Conservation (phyloP, 2,888 invertebrate species). For the Chaitophorus viminalis region DNA sequence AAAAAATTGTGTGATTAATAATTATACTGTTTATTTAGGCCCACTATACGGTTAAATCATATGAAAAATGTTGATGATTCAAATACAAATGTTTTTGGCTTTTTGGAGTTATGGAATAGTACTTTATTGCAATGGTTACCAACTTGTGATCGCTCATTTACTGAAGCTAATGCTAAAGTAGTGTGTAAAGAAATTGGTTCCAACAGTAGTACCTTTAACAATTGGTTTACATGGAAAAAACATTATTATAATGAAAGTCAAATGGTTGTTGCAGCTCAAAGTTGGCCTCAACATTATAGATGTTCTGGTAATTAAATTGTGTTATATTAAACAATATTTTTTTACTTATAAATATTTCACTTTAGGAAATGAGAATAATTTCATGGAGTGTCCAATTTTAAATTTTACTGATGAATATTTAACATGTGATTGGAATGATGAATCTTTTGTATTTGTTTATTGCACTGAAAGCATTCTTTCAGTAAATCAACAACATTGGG, state of each 20-base stretch:
- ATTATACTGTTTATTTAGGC: background rate
- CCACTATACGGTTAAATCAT: slow-evolving; percentile 49
- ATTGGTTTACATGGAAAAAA: slow-evolving; percentile 85
- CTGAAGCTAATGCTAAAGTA: slow-evolving; percentile 95
- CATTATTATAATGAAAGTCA: slow-evolving; percentile 90
- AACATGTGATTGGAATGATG: slow-evolving; percentile 86
- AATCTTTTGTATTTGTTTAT: slow-evolving; percentile 90
- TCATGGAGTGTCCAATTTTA: slow-evolving; percentile 89
- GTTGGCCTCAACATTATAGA: slow-evolving; percentile 93
- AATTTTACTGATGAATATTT: slow-evolving; percentile 80
- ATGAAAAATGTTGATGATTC: slow-evolving; percentile 46
- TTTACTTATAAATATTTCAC: background rate
- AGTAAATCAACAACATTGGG: slow-evolving; percentile 85
- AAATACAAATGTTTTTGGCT: slow-evolving; percentile 71
- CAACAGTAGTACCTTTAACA: slow-evolving; percentile 79
- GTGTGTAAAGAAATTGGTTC: slow-evolving; percentile 93
- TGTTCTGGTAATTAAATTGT: slow-evolving; percentile 67
- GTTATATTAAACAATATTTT: background rate
- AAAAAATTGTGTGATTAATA: background rate
- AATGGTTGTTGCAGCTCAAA: slow-evolving; percentile 84
- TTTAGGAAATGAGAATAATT: slow-evolving; percentile 72
- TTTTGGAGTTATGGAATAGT: slow-evolving; percentile 92
- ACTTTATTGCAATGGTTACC: slow-evolving; percentile 97
- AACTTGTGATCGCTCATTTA: slow-evolving; percentile 94
- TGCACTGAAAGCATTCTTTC: slow-evolving; percentile 81